phyloP scores from a whole-genome alignment of 30 jellyfish, hydroid and myxozoan genomes.

The Hydractinia symbiolongicarpus region DNA sequence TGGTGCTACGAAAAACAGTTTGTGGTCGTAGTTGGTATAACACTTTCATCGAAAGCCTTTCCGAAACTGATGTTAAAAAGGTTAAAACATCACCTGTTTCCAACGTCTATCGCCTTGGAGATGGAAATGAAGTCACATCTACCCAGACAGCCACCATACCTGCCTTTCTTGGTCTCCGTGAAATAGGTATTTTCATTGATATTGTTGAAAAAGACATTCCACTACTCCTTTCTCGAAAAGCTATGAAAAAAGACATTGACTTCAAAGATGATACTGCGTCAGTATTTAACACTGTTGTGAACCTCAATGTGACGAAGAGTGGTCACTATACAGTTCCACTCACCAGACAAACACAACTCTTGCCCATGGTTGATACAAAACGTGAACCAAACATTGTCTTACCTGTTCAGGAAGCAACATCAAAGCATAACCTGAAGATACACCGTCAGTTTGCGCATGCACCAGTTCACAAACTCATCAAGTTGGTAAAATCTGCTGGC shows the following conservation, averaged over 20 bases:
- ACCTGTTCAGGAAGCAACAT: too few relatives aligned
- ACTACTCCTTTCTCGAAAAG: not conserved
- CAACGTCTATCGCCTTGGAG: too few relatives aligned
- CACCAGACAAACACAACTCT: not conserved
- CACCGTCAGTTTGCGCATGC: conserved; percentile 36
- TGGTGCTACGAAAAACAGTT: too few relatives aligned
- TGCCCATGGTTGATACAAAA: too few relatives aligned
- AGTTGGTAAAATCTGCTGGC: conserved; percentile 9
- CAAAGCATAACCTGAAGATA: not conserved
- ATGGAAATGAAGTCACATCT: too few relatives aligned
- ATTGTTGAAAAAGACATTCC: conserved; percentile 13
- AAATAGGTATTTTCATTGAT: not conserved
- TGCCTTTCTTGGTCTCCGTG: not conserved
- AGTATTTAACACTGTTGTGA: not conserved
- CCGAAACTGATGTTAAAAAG: too few relatives aligned
- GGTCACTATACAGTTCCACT: too few relatives aligned
- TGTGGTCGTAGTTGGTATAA: too few relatives aligned
- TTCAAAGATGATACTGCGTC: conserved; percentile 11
- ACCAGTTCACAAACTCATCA: conserved; percentile 8
- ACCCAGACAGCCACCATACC: not conserved
- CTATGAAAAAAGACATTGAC: conserved; percentile 18
- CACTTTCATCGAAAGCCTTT: too few relatives aligned
- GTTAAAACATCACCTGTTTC: too few relatives aligned
- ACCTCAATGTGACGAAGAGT: too few relatives aligned
- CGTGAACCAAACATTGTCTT: too few relatives aligned